These are phyloP conservation scores for Odontocolon sp. DNA, from an alignment of 2,888 invertebrate species.

Conservation along the genomic window DNA sequence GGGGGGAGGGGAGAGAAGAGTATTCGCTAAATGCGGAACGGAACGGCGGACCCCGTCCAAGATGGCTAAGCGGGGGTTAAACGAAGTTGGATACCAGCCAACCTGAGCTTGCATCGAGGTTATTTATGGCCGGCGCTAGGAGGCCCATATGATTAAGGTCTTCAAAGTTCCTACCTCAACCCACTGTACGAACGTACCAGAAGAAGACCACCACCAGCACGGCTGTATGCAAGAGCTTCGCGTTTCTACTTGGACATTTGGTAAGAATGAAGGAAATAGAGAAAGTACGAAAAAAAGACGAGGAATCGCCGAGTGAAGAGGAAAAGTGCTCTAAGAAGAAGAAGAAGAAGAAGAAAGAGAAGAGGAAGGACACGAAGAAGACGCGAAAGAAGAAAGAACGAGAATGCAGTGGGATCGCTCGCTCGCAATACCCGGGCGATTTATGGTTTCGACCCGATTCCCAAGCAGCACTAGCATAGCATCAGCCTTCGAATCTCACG, in stretches of 20 bases:
- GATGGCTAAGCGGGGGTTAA: constrained; percentile 69
- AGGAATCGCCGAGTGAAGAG: constrained; percentile 11
- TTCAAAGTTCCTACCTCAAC: constrained; percentile 65
- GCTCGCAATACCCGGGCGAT: constrained; percentile 48
- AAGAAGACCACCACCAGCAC: constrained; percentile 14
- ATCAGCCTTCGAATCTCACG: constrained; percentile 52
- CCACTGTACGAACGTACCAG: constrained; percentile 46
- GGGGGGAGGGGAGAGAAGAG: constrained; percentile 2
- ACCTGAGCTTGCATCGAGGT: constrained; percentile 70
- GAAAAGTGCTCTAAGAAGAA: constrained; percentile 43
- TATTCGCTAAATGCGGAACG: constrained; percentile 64
- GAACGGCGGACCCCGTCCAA: constrained; percentile 60
- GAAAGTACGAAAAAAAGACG: constrained; percentile 4
- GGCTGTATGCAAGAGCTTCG: constrained; percentile 19
- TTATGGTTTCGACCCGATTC: constrained; percentile 63
- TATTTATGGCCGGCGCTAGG: constrained; percentile 73
- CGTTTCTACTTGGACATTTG: constrained; percentile 32
- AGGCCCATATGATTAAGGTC: constrained; percentile 73
- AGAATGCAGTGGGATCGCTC: constrained; percentile 21
- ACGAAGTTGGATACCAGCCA: constrained; percentile 72
- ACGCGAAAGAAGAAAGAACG: constrained; percentile 26
- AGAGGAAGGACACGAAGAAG: constrained; percentile 23
- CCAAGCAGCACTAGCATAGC: constrained; percentile 20
- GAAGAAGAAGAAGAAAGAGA: constrained; percentile 14
- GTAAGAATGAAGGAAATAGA: constrained; percentile 33